Evolutionary conservation across 1,140 invertebrate species (phyloP), one percentile per base, ranked within the genome.

Genomic region (Tribolium madens): DNA sequence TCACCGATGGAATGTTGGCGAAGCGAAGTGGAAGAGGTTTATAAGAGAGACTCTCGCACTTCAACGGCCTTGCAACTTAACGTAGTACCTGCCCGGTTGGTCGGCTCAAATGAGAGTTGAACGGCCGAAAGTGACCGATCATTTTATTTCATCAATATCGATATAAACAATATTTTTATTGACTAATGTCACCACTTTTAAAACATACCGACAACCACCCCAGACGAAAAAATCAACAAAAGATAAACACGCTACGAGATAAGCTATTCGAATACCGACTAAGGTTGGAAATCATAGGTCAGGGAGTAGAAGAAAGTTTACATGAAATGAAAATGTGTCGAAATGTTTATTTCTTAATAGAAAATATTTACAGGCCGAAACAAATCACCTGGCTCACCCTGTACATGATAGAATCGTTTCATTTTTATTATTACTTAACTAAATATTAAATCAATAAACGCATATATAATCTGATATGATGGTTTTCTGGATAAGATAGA

Each of bases 91-190:
- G 71, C 72, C 74, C 74, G 68, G 78, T 64, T 60, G 70, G 73
- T 76, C 75, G 77, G 71, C 77, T 78, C 75, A 80, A 80, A 80
- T 80, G 69, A 80, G 80, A 82, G 81, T 82, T 82, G 81, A 82
- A 82, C 75, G 81, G 52, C 81, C 81, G 75, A 81, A 73, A 77
- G 81, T 82, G 80, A 82, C 81, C 81, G 81, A 81, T 76, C 79
- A 81, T 81, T 81, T 82, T 81, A 74, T 80, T 81, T 78, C 75
- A 79, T 76, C 79, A 81, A 81, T 78, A 79, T 79, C 57, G 78
- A 79, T n/a, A 81, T 79, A 80, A 78, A 81, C 76, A 80, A 82
- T 82, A 80, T 79, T 80, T 80, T 80, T 79, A 79, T 64, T 33
- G 26, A 15, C 21, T 33, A 33, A 13, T 64, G 26, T 64, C 26